Evolutionary conservation across 2,888 invertebrate species (phyloP), one percentile per base, ranked within the genome.

Genomic region (Perdita meconis): DNA sequence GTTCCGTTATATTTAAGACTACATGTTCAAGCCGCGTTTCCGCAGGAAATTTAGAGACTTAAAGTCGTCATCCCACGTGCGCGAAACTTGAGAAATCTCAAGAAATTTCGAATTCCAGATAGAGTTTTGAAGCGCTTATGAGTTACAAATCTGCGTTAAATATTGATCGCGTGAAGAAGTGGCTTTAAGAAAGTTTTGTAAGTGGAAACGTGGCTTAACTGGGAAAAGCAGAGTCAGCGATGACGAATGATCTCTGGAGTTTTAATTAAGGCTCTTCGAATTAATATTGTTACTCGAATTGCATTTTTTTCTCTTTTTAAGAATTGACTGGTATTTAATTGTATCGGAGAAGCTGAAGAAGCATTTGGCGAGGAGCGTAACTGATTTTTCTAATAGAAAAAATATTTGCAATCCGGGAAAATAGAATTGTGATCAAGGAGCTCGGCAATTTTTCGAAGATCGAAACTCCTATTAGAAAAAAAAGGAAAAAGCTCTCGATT

Each of bases 1-100:
- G 42, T 77, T 63, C 57, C 55, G 59, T 51, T 67, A 72, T 42
- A 60, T 44, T 59, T 72, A 67, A 67, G 66, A 55, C 44, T 38
- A 22, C 44, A 22, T 4, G 12, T 24, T 19, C 16, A 47, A 60
- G 34, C 19, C 44, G 19, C 44, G 44, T 19, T 6, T 30, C 19
- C 10, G 2, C 22, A 3, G n/a, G 44, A n/a, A n/a, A n/a, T n/a
- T n/a, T n/a, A n/a, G n/a, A n/a, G n/a, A n/a, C n/a, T 19, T n/a
- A 19, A 47, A 47, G 16, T 10, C n/a, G 44, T 10, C 0, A 47
- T 1, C 16, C 22, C 16, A 47, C 16, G 44, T 16, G 16, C 22
- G 2, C 16, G 3, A 19, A 16, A 22, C 44, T 30, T 30, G 30
- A 4, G 30, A 30, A 30, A 4, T 4, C 30, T 30, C n/a, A n/a